A percentile compares a stretch with the other conserved stretches of the same genome.
phyloP scores from a whole-genome alignment of 2,113 vertebrate genomes.

The Catagonus wagneri region DNA sequence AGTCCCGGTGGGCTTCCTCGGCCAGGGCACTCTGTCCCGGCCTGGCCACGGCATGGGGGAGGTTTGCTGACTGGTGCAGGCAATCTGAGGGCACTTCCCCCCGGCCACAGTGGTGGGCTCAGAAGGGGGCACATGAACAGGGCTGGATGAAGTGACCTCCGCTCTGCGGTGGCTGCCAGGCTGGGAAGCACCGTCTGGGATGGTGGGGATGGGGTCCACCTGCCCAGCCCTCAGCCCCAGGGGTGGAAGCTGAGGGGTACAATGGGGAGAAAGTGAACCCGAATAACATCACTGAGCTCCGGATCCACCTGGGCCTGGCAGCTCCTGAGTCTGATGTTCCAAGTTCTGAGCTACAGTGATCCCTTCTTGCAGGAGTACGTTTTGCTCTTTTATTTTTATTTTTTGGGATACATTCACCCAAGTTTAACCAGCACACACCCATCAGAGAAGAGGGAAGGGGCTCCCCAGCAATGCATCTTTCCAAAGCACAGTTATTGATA shows the following conservation, averaged over 20 bases:
- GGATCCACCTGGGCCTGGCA: background rate
- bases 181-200: fast-evolving
- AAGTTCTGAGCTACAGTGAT: background rate
- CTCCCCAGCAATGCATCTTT: background rate
- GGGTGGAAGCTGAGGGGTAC: background rate
- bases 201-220: background rate
- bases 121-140: background rate
- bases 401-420: too few species aligned
- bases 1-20: background rate
- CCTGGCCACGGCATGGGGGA: background rate
- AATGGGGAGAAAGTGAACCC: fast-evolving
- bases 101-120: fast-evolving
- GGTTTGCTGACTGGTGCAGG: background rate
- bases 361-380: background rate
- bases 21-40: fast-evolving
- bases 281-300: background rate
- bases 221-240: background rate
- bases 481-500: background rate
- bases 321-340: background rate
- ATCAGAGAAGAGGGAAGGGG: too few species aligned
- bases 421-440: background rate
- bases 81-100: fast-evolving
- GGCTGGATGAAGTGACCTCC: too few species aligned
- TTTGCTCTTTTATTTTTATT: background rate
- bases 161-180: background rate